Conservation (phyloP, 2,113 vertebrate genomes). For the Brachyhypopomus occidentalis region DNA sequence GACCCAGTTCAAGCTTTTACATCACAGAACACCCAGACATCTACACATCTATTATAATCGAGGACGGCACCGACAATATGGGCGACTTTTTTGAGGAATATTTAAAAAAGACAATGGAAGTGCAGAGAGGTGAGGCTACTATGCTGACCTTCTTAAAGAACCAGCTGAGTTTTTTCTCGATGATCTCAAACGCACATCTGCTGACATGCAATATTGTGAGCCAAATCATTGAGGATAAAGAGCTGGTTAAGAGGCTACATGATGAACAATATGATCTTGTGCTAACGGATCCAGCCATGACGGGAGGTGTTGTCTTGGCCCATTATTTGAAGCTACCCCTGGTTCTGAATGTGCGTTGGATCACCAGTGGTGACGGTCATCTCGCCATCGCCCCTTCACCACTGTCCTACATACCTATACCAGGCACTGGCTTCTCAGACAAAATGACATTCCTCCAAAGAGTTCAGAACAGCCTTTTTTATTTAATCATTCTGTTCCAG, state of each 20-base stretch:
- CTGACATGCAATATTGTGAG: conserved; percentile 32
- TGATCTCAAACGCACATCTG: conserved; percentile 34
- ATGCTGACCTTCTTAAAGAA: conserved; percentile 55
- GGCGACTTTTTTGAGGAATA: conserved; percentile 62
- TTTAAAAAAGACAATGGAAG: conserved; percentile 50
- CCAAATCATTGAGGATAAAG: conserved; percentile 54
- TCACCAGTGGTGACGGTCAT: conserved; percentile 68
- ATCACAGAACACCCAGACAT: conserved; percentile 65
- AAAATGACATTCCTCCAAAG: conserved; percentile 72
- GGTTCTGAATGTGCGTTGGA: conserved; percentile 75
- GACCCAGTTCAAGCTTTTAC: conserved; percentile 65
- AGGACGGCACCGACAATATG: not conserved
- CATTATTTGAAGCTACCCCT: conserved; percentile 71
- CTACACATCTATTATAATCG: conserved; percentile 54
- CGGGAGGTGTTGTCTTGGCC: conserved; percentile 64
- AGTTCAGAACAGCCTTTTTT: conserved; percentile 64
- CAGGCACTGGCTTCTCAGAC: conserved; percentile 69
- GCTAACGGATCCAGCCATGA: conserved; percentile 69
- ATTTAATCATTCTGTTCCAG: conserved; percentile 55
- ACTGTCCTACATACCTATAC: conserved; percentile 70
- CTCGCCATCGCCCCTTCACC: conserved; percentile 71
- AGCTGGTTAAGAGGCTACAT: conserved; percentile 41
- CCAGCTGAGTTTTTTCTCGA: conserved; percentile 34
- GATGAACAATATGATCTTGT: conserved; percentile 69
- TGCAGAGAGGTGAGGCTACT: conserved; percentile 40